phyloP scores from a whole-genome alignment of 2,888 invertebrate genomes.

The Sminthurinus aureus region DNA sequence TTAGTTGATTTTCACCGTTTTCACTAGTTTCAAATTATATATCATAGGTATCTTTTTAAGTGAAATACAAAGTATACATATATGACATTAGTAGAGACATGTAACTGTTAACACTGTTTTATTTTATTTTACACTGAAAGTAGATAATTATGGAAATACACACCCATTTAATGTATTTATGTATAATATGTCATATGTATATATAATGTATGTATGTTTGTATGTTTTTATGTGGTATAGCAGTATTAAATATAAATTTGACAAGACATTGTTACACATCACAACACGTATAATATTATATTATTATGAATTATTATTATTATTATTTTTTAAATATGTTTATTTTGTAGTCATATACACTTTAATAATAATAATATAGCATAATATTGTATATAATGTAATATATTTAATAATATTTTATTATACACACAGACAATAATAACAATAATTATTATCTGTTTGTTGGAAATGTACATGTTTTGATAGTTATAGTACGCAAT shows the following conservation, averaged over 20 bases:
- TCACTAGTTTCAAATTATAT: too few species aligned
- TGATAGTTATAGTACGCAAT: constrained; percentile 46
- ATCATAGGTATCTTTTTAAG: neutral
- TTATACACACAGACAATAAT: too few species aligned
- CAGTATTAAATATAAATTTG: too few species aligned
- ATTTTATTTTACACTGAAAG: neutral
- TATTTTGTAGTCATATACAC: too few species aligned
- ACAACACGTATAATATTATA: constrained; percentile 25
- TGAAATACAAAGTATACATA: neutral
- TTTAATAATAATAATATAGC: too few species aligned
- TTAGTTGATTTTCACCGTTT: too few species aligned
- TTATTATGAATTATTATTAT: too few species aligned
- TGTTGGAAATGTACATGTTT: constrained; percentile 42
- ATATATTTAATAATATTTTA: neutral
- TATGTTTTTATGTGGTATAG: too few species aligned
- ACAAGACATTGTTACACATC: constrained; percentile 10
- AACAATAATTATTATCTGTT: neutral
- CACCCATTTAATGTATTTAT: neutral
- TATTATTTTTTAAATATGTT: neutral
- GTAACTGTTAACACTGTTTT: neutral
- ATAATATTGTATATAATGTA: too few species aligned
- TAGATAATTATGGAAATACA: constrained; percentile 1
- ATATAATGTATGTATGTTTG: too few species aligned
- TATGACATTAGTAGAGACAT: neutral
- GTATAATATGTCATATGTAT: neutral